Conservation (phyloP, 2,797 vertebrate genomes). For the Semaprochilodus insignis region DNA sequence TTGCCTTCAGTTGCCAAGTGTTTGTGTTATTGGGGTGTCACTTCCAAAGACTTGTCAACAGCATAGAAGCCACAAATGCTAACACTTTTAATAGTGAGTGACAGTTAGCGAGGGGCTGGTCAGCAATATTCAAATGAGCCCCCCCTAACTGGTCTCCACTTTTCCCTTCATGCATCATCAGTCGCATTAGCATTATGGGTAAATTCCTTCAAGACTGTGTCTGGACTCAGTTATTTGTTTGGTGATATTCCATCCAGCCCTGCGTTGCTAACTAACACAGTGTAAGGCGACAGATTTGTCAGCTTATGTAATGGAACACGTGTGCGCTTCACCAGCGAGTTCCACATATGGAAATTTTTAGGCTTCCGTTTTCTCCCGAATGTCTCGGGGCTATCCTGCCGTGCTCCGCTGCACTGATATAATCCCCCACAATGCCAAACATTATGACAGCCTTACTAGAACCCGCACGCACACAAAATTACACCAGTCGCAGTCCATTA, state of each 20-base stretch:
- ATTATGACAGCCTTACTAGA: constrained; percentile 75
- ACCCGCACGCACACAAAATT: constrained; percentile 73
- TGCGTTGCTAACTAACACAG: neutral
- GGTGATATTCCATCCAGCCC: neutral
- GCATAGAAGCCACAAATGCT: neutral
- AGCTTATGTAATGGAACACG: constrained; percentile 1
- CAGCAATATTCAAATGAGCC: constrained; percentile 13
- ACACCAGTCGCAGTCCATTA: constrained; percentile 69
- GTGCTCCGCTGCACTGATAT: constrained; percentile 5
- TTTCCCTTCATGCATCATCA: neutral
- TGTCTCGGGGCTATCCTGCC: constrained; percentile 5
- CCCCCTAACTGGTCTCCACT: neutral
- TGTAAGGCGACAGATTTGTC: neutral
- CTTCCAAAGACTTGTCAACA: neutral
- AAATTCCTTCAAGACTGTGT: neutral
- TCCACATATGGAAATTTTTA: constrained; percentile 8
- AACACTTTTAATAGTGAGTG: neutral
- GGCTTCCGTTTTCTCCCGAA: neutral
- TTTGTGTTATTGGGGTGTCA: neutral
- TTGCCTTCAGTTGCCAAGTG: neutral
- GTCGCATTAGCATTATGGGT: constrained; percentile 1
- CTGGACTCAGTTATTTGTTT: neutral
- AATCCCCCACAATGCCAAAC: constrained; percentile 68
- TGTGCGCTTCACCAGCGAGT: neutral
- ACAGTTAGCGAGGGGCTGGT: neutral